Evolutionary conservation across 2,113 vertebrate species (phyloP).

Genomic region (Halichoerus grypus): DNA sequence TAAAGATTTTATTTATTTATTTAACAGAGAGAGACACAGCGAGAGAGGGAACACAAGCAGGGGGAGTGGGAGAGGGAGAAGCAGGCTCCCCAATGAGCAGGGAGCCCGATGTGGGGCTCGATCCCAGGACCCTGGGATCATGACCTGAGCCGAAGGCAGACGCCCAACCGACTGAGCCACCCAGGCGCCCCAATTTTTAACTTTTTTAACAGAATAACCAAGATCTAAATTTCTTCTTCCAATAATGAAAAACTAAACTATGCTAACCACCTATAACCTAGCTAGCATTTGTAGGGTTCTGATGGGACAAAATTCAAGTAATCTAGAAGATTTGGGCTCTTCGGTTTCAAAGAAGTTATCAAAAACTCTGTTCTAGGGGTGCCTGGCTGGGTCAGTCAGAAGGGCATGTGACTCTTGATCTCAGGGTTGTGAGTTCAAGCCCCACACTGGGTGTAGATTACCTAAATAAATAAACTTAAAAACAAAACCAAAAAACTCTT

Average conservation of each 20-base stretch:
- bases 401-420: background rate
- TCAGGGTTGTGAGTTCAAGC: background rate
- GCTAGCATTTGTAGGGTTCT: background rate
- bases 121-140: too few relatives aligned
- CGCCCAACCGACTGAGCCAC: too few relatives aligned
- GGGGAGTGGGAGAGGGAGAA: too few relatives aligned
- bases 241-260: slow-evolving; percentile 43
- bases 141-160: too few relatives aligned
- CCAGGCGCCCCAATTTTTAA: background rate
- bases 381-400: background rate
- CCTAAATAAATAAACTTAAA: background rate
- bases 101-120: too few relatives aligned
- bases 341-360: slow-evolving; percentile 5
- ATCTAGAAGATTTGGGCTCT: slow-evolving; percentile 40
- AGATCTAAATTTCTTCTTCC: slow-evolving; percentile 46
- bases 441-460: background rate
- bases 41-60: too few relatives aligned
- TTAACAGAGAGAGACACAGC: too few relatives aligned
- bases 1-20: too few relatives aligned
- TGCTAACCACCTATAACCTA: slow-evolving; percentile 34
- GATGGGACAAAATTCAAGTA: slow-evolving; percentile 7
- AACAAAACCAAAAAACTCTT: slow-evolving; percentile 1
- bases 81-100: too few relatives aligned
- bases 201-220: slow-evolving; percentile 51
- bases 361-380: slow-evolving; percentile 24